Evolutionary conservation across 2,797 vertebrate species (phyloP).

Genomic region (Saguinus oedipus): DNA sequence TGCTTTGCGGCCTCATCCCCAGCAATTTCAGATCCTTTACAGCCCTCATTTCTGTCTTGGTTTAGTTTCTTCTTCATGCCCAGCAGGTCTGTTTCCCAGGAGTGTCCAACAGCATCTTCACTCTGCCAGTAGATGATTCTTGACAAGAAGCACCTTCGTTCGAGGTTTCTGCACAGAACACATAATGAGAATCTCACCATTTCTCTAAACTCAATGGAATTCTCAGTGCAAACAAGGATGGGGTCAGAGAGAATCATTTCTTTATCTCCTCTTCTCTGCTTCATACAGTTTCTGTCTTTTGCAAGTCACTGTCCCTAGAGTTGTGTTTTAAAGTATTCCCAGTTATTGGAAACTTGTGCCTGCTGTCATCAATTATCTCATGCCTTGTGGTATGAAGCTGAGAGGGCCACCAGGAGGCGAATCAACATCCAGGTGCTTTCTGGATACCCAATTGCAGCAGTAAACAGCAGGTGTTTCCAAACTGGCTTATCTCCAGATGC

Average conservation of each 20-base stretch:
- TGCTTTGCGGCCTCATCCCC: not conserved
- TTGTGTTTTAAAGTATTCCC: not conserved
- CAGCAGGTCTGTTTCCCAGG: rapidly evolving
- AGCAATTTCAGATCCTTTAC: not conserved
- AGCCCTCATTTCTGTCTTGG: rapidly evolving
- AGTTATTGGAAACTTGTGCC: not conserved
- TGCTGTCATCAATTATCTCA: too few species aligned
- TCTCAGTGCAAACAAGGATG: not conserved
- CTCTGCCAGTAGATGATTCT: not conserved
- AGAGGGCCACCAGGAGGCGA: not conserved
- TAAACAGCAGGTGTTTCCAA: conserved; percentile 10
- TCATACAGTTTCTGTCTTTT: not conserved
- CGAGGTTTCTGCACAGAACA: not conserved
- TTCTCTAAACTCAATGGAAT: not conserved
- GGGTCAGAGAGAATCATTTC: not conserved
- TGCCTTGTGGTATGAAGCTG: not conserved
- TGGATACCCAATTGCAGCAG: not conserved
- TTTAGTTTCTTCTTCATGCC: rapidly evolving
- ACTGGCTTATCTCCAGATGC: not conserved
- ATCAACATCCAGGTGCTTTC: not conserved
- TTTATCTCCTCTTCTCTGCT: not conserved
- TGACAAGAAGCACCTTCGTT: rapidly evolving
- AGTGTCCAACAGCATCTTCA: rapidly evolving
- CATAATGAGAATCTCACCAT: not conserved
- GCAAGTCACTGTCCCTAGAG: not conserved